Conservation (phyloP, 37 sponge, comb jelly and placozoan species). For the Crambe crambe region DNA sequence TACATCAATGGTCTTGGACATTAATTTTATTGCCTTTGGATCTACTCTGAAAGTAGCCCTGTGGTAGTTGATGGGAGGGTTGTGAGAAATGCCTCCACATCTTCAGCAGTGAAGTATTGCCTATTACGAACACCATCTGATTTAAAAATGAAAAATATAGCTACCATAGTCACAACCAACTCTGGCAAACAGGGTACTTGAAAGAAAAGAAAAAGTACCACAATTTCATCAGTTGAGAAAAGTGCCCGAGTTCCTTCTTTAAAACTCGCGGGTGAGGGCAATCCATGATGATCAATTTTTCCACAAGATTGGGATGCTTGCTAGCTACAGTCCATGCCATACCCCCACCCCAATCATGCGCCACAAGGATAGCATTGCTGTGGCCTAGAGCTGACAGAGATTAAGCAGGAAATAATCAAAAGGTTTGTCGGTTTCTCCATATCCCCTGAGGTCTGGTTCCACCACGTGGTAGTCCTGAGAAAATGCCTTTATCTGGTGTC, state of each 20-base stretch:
- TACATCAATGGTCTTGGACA: neutral
- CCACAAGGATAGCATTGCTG: constrained; percentile 48
- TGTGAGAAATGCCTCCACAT: constrained; percentile 50
- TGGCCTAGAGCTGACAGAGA: constrained; percentile 48
- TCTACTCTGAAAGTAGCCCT: constrained; percentile 18
- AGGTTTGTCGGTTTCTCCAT: constrained; percentile 65
- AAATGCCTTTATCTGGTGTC: constrained; percentile 73
- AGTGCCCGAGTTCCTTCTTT: neutral
- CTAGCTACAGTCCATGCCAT: constrained; percentile 54
- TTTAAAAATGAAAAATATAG: neutral
- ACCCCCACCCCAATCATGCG: constrained; percentile 71
- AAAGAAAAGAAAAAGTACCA: constrained; percentile 29
- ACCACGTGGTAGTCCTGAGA: constrained; percentile 65
- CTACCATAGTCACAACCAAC: too few species aligned
- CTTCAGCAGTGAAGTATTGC: constrained; percentile 53
- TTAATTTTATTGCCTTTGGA: too few species aligned
- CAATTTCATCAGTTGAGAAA: constrained; percentile 22
- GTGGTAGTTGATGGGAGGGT: constrained; percentile 75
- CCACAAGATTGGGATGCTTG: constrained; percentile 60
- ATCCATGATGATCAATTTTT: constrained; percentile 54
- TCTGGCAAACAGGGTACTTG: constrained; percentile 73
- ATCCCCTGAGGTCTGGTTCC: constrained; percentile 67
- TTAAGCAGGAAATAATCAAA: constrained; percentile 36
- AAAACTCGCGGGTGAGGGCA: constrained; percentile 53
- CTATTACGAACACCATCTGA: constrained; percentile 51